Percentiles rank a stretch among this genome's conserved stretches.
Evolutionary conservation across 2,797 vertebrate species (phyloP).

Genomic region (Phoeniculus purpureus): DNA sequence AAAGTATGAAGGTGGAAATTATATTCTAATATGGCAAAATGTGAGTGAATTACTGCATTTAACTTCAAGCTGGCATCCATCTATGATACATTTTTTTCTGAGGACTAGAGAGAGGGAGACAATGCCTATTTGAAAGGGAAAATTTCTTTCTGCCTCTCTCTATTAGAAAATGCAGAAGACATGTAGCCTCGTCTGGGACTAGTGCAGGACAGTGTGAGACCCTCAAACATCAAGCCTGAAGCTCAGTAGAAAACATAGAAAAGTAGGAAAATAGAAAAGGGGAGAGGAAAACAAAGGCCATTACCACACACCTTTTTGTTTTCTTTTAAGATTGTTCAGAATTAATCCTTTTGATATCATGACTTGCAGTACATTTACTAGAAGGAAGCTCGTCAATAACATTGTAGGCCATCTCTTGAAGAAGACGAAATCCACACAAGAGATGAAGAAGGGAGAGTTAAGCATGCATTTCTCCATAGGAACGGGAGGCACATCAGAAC

Average conservation of each 20-base stretch:
- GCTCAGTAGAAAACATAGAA: not conserved
- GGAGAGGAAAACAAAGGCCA: not conserved
- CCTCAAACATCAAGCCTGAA: not conserved
- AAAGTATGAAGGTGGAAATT: not conserved
- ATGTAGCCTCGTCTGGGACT: not conserved
- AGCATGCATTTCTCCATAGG: not conserved
- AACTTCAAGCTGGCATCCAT: not conserved
- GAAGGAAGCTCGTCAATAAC: not conserved
- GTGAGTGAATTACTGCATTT: not conserved
- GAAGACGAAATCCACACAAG: not conserved
- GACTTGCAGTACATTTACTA: not conserved
- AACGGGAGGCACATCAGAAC: not conserved
- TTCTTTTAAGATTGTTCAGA: not conserved
- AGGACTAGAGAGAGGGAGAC: not conserved
- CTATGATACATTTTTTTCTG: not conserved
- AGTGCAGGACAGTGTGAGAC: not conserved
- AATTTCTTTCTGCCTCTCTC: not conserved
- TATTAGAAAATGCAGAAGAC: not conserved
- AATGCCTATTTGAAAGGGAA: not conserved
- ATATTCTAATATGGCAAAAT: not conserved
- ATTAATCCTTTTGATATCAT: not conserved
- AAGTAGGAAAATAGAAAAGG: not conserved
- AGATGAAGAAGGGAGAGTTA: not conserved
- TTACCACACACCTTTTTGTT: not conserved
- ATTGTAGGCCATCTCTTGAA: not conserved